A percentile compares a stretch with the other conserved stretches of the same genome.
Conservation (phyloP, 2,888 invertebrate species). For the Cryptocephalus primarius region DNA sequence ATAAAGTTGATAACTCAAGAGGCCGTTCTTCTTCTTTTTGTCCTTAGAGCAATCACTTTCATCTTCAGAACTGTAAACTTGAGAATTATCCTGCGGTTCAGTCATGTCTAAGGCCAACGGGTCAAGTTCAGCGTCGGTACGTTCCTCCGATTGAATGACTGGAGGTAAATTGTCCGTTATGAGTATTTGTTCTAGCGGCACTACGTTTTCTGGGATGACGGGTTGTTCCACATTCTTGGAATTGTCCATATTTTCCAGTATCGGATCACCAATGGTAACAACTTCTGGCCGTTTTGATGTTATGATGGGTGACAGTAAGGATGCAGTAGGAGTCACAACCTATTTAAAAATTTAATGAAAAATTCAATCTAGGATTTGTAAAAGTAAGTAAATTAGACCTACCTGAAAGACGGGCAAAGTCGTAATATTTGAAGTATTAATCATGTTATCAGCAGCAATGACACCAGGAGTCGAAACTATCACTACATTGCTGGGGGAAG, state of each 20-base stretch:
- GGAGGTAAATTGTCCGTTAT: background rate
- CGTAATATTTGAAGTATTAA: too few relatives aligned
- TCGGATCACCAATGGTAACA: background rate
- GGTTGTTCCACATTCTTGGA: too few relatives aligned
- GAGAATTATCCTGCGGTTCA: constrained; percentile 3
- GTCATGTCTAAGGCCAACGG: constrained; percentile 10
- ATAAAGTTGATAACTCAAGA: constrained; percentile 37
- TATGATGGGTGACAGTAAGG: too few relatives aligned
- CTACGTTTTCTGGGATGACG: background rate
- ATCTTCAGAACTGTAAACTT: constrained; percentile 11
- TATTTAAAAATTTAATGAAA: too few relatives aligned
- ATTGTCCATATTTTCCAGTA: background rate
- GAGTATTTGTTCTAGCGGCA: constrained; percentile 15
- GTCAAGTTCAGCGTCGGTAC: constrained; percentile 10
- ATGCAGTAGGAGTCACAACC: too few relatives aligned
- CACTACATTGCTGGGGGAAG: too few relatives aligned
- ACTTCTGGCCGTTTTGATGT: background rate
- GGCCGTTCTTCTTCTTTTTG: constrained; percentile 3
- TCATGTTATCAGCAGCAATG: too few relatives aligned
- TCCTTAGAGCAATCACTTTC: constrained; percentile 10
- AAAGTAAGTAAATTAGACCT: too few relatives aligned
- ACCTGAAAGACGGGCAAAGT: too few relatives aligned
- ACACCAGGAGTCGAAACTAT: too few relatives aligned
- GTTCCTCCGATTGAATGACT: constrained; percentile 3
- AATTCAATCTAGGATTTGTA: too few relatives aligned